phyloP scores from a whole-genome alignment of 2,113 vertebrate species.

The Ammodytes marinus region DNA sequence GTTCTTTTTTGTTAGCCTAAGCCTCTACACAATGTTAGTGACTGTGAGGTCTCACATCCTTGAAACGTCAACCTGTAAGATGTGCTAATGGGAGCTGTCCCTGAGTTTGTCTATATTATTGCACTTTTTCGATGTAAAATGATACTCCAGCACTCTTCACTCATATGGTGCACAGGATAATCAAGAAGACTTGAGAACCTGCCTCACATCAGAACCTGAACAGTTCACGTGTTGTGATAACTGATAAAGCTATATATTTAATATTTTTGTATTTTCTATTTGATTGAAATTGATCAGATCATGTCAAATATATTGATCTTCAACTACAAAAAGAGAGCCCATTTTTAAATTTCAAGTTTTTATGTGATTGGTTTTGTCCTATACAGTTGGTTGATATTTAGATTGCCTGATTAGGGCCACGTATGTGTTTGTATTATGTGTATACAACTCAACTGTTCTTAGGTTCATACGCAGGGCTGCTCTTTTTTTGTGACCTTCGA shows the following conservation, averaged over 20 bases:
- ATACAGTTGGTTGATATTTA: slow-evolving; percentile 10
- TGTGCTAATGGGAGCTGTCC: slow-evolving; percentile 13
- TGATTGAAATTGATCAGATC: not conserved
- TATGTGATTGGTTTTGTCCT: not conserved
- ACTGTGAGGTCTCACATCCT: slow-evolving; percentile 24
- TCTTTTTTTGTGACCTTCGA: slow-evolving; percentile 6
- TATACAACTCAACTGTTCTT: slow-evolving; percentile 20
- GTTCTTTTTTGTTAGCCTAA: slow-evolving; percentile 15
- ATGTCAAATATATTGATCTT: slow-evolving; percentile 1
- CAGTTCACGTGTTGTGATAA: slow-evolving; percentile 28
- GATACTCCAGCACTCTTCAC: slow-evolving; percentile 8
- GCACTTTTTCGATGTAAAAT: slow-evolving; percentile 55
- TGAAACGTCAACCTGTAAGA: not conserved
- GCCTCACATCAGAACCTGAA: slow-evolving; percentile 27
- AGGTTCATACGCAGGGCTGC: slow-evolving; percentile 11
- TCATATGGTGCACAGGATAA: slow-evolving; percentile 16
- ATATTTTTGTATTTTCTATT: slow-evolving; percentile 15
- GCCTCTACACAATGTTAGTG: slow-evolving; percentile 4
- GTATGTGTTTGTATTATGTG: slow-evolving; percentile 4
- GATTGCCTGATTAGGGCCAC: not conserved
- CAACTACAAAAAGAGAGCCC: not conserved
- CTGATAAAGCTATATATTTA: slow-evolving; percentile 6
- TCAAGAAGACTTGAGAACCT: slow-evolving; percentile 27
- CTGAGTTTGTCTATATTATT: slow-evolving; percentile 40
- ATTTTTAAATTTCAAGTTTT: not conserved